Base-by-base conservation (phyloP, 2,888 invertebrate species). In the Clanis bilineata region DNA sequence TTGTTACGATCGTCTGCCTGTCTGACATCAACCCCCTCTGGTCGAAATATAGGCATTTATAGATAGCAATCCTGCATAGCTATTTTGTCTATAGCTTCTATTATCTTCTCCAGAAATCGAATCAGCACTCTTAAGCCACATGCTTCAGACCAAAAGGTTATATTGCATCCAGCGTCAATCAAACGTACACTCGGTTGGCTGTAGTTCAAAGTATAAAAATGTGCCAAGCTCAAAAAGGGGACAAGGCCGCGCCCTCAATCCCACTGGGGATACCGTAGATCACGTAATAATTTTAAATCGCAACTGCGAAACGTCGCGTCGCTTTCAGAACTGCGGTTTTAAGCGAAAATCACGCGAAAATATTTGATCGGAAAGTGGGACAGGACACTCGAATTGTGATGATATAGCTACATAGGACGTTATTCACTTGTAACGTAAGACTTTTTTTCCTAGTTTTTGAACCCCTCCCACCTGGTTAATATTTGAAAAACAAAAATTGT, bases 161-260 rank as follows among this genome's bases (percentile, higher is more conserved):
- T 21, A 22, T 57, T 32, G 32, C 22, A 57, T 44, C 21, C 45
- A 15, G 21, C 32, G 25, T 44, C 43, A 57, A 57, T 44, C 41
- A 39, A 39, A 39, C 55, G 23, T 28, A 54, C 18, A 18, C 45
- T 36, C 44, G 44, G 10, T 82, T 82, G 83, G 83, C 83, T 71
- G 73, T 76, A 76, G 80, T 83, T 86, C 82, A 82, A 82, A 80
- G 77, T 74, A 85, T 86, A 85, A 88, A 90, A 89, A 89, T 89
- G 87, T 91, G 90, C 91, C 88, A 90, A 90, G 89, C 82, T 78
- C 70, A 80, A 76, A 91, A 89, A 76, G 79, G 66, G 91, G 83
- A 73, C 91, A 91, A 91, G 91, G 91, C 82, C 85, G 80, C 71
- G 89, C 76, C 85, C 89, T 82, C 86, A 77, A 83, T 88, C 76